These are phyloP conservation scores for Achatina immaculata DNA, from an alignment of 1,140 invertebrate species.

Conservation along the genomic window DNA sequence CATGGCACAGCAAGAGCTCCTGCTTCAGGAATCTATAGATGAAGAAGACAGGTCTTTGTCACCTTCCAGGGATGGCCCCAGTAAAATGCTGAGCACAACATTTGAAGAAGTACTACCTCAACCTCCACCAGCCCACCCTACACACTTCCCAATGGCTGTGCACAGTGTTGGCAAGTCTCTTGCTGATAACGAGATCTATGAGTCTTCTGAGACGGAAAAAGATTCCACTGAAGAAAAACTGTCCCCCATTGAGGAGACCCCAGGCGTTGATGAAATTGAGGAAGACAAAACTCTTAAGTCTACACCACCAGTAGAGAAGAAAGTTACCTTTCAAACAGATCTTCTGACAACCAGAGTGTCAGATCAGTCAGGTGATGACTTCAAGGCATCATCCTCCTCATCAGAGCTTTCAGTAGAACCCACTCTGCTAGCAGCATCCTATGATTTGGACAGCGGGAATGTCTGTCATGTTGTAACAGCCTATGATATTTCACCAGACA, in stretches of 20 bases:
- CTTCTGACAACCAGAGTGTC: constrained; percentile 39
- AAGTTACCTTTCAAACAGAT: constrained; percentile 63
- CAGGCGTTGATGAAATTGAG: constrained; percentile 51
- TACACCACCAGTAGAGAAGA: constrained; percentile 50
- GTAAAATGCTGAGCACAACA: constrained; percentile 44
- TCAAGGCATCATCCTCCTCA: constrained; percentile 67
- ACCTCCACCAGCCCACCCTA: constrained; percentile 28
- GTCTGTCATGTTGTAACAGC: constrained; percentile 68
- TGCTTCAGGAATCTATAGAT: constrained; percentile 58
- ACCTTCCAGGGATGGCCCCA: constrained; percentile 56
- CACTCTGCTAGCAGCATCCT: constrained; percentile 68
- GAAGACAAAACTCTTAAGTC: constrained; percentile 49
- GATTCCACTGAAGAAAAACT: constrained; percentile 66
- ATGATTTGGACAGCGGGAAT: constrained; percentile 68
- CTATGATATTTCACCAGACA: constrained; percentile 69
- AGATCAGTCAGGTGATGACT: constrained; percentile 61
- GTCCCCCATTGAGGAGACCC: constrained; percentile 64
- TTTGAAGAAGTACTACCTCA: constrained; percentile 45
- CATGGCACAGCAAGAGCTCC: constrained; percentile 63
- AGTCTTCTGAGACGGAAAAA: constrained; percentile 63
- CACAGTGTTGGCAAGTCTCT: constrained; percentile 57
- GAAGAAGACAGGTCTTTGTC: constrained; percentile 64
- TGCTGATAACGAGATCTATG: constrained; percentile 64
- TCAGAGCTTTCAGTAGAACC: constrained; percentile 67
- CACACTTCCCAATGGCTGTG: constrained; percentile 59